Evolutionary conservation across 2,113 vertebrate genomes (phyloP).

Genomic region (Natator depressus): DNA sequence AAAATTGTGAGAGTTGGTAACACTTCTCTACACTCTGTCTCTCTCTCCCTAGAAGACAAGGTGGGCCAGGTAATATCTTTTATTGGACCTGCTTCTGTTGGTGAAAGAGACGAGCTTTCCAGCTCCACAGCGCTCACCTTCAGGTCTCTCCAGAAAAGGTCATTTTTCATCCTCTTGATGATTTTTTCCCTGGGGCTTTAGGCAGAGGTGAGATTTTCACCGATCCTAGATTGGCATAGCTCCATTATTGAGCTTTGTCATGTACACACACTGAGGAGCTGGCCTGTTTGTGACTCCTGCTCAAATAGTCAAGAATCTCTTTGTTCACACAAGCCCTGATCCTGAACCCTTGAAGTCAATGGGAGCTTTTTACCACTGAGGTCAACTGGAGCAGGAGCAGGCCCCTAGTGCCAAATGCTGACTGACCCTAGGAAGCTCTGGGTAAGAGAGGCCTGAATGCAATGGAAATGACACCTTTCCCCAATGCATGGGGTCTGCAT

Average conservation of each 20-base stretch:
- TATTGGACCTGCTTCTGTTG: neutral
- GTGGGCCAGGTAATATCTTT: neutral
- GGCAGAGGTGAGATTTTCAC: neutral
- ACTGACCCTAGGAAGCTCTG: neutral
- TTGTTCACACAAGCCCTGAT: neutral
- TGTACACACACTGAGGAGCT: neutral
- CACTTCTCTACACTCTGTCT: neutral
- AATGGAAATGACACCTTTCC: neutral
- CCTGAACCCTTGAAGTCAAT: neutral
- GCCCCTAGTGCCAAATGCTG: neutral
- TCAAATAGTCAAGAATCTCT: neutral
- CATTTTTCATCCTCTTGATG: neutral
- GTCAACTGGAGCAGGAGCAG: neutral
- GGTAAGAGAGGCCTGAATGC: neutral
- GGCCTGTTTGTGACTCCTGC: neutral
- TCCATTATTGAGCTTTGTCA: neutral
- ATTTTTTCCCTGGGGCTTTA: neutral
- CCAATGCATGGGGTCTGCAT: neutral
- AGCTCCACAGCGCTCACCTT: neutral
- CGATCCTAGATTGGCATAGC: neutral
- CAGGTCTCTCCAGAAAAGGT: neutral
- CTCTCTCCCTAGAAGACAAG: neutral
- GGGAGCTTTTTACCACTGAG: neutral
- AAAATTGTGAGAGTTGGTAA: too few relatives aligned
- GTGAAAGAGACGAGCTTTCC: neutral